These are phyloP conservation scores for Ophioderma brevispina DNA, from an alignment of 35 echinoderm and acorn worm genomes.

Conservation along the genomic window DNA sequence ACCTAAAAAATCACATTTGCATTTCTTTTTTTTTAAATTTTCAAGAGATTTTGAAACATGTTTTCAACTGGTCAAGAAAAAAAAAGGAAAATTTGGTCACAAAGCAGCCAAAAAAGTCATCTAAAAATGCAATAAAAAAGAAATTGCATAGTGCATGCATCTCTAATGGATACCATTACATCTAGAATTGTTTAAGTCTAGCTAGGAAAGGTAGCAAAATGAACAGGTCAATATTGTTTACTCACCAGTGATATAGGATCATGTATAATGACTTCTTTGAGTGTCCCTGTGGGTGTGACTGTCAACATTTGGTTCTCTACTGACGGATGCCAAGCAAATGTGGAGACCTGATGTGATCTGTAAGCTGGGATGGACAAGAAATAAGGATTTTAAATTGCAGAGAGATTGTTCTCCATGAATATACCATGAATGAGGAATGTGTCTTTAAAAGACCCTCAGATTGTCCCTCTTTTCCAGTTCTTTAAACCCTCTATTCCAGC, in stretches of 20 bases:
- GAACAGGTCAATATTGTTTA: background rate
- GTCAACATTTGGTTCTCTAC: conserved; percentile 85
- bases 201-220: background rate
- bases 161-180: background rate
- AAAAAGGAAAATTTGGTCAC: background rate
- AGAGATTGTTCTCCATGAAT: background rate
- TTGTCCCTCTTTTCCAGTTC: too few species aligned
- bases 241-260: conserved; percentile 93
- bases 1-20: too few species aligned
- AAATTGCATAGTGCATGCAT: background rate
- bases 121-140: background rate
- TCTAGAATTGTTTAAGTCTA: background rate
- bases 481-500: too few species aligned
- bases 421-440: background rate
- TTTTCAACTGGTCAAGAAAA: too few species aligned
- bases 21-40: too few species aligned
- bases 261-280: conserved; percentile 74
- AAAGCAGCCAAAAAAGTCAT: background rate
- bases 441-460: background rate
- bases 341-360: conserved; percentile 53
- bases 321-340: conserved; percentile 90
- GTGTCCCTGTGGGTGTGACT: conserved; percentile 59
- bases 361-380: conserved; percentile 62
- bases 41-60: too few species aligned
- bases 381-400: background rate